Evolutionary conservation across 2,797 vertebrate genomes (phyloP).

Genomic region (Saxicola maurus): DNA sequence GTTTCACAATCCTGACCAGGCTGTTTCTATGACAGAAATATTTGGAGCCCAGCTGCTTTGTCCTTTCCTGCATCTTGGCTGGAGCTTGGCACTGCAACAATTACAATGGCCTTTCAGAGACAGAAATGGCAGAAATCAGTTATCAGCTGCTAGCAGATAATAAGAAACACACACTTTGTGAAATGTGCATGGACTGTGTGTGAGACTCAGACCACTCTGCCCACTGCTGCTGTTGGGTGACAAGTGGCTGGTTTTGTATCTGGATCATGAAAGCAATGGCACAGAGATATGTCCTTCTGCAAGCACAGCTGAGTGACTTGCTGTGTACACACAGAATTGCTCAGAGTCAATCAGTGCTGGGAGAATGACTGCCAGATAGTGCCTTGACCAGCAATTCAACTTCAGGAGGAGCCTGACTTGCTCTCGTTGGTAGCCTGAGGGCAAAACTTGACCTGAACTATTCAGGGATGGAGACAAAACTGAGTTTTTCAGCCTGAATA

Average conservation of each 20-base stretch:
- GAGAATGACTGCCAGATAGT: background rate
- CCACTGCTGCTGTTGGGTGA: background rate
- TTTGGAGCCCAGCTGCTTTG: background rate
- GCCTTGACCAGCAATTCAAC: background rate
- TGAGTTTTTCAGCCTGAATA: background rate
- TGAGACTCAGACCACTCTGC: background rate
- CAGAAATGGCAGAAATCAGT: background rate
- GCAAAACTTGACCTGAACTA: background rate
- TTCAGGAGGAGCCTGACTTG: background rate
- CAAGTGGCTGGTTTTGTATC: background rate
- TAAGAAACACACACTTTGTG: background rate
- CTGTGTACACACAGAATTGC: background rate
- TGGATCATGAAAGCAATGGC: background rate
- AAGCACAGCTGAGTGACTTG: background rate
- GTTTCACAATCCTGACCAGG: background rate
- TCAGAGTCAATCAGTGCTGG: background rate
- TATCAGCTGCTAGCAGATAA: background rate
- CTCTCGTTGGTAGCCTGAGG: rapidly evolving
- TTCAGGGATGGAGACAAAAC: background rate
- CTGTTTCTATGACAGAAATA: background rate
- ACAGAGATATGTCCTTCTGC: background rate
- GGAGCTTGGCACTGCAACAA: background rate
- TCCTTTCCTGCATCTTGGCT: background rate
- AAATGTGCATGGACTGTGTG: background rate
- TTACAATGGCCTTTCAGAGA: background rate